Conservation (phyloP, 2,888 invertebrate genomes). For the Digitonthophagus gazella region DNA sequence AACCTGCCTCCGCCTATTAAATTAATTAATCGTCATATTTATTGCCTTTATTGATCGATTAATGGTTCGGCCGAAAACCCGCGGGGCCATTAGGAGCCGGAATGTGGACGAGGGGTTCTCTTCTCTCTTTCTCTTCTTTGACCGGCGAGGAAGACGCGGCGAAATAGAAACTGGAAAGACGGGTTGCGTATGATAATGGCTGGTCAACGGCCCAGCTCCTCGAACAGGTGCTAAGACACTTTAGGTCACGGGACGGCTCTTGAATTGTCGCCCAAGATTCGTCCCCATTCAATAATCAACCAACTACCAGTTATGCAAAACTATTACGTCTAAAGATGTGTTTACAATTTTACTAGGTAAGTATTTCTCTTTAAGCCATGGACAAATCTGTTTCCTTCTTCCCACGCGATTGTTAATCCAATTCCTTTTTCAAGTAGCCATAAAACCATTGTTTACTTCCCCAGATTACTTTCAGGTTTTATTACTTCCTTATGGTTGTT, state of each 20-base stretch:
- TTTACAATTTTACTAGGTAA: constrained; percentile 11
- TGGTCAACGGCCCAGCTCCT: constrained; percentile 47
- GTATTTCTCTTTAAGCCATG: constrained; percentile 2
- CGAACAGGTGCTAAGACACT: constrained; percentile 49
- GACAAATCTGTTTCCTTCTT: neutral
- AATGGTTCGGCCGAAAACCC: constrained; percentile 27
- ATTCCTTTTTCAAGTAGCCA: neutral
- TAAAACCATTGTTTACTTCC: constrained; percentile 4
- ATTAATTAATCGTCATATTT: constrained; percentile 13
- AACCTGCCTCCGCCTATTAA: neutral
- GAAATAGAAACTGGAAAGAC: constrained; percentile 51
- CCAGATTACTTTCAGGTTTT: neutral
- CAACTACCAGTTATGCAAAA: constrained; percentile 35
- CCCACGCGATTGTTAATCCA: neutral
- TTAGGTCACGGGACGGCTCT: constrained; percentile 39
- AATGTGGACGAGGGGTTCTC: constrained; percentile 20
- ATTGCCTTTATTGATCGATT: constrained; percentile 17
- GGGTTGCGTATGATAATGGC: constrained; percentile 50
- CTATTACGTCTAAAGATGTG: constrained; percentile 29
- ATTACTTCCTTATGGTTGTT: neutral
- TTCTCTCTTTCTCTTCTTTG: neutral
- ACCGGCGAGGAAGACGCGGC: constrained; percentile 35
- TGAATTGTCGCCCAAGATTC: constrained; percentile 30
- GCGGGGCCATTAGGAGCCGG: constrained; percentile 24
- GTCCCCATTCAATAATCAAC: constrained; percentile 33